Conservation (phyloP, 2,888 invertebrate species). For the Stenotaenia linearis region DNA sequence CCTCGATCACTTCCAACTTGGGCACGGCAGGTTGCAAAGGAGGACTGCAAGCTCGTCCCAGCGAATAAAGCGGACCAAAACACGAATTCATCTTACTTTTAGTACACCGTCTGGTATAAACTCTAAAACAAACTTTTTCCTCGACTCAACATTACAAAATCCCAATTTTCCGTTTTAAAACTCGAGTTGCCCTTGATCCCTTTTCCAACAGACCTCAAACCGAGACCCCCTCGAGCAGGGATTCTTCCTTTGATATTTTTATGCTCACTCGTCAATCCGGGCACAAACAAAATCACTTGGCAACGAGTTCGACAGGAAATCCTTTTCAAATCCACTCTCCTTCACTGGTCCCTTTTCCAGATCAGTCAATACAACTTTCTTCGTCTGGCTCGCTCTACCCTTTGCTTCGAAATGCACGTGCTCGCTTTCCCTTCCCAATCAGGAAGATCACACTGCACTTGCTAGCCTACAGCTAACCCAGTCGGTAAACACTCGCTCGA, state of each 20-base stretch:
- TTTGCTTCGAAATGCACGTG: neutral
- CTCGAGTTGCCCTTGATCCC: neutral
- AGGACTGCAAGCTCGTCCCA: neutral
- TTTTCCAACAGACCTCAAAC: neutral
- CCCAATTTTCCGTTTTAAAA: neutral
- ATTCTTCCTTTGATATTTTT: neutral
- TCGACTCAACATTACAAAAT: neutral
- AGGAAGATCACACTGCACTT: neutral
- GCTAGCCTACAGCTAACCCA: neutral
- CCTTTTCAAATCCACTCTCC: neutral
- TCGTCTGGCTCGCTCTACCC: neutral
- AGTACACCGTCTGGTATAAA: neutral
- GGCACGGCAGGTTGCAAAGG: neutral
- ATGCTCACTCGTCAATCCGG: neutral
- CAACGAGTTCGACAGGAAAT: neutral
- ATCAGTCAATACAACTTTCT: neutral
- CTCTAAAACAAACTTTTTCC: neutral
- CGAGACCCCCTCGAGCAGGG: neutral
- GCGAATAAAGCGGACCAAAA: slow-evolving; percentile 29
- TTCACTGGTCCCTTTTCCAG: neutral
- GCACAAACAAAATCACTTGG: neutral
- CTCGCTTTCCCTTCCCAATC: neutral
- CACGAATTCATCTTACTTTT: slow-evolving; percentile 29
- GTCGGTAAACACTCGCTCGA: neutral
- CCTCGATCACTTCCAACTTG: slow-evolving; percentile 28